Percentiles rank a stretch among this genome's conserved stretches.
Evolutionary conservation across 2,113 vertebrate species (phyloP).

Genomic region (Leucopsar rothschildi): DNA sequence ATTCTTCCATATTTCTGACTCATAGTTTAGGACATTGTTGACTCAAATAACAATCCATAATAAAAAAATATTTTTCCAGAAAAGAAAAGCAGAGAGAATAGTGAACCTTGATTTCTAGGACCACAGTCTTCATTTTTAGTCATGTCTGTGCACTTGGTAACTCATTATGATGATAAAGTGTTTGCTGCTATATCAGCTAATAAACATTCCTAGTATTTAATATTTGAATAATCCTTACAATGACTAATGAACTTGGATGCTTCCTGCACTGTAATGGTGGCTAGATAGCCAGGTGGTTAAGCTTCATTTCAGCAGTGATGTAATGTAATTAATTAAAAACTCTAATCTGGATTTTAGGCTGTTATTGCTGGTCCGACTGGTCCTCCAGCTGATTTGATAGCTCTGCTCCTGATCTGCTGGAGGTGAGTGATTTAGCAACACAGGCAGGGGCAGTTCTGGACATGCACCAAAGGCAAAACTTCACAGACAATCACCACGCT

Average conservation of each 20-base stretch:
- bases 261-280: neutral
- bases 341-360: neutral
- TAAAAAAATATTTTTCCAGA: neutral
- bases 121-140: neutral
- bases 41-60: neutral
- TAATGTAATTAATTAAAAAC: neutral
- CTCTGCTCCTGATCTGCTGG: neutral
- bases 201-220: neutral
- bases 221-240: neutral
- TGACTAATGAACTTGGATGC: neutral
- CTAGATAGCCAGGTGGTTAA: neutral
- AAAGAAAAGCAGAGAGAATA: neutral
- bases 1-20: neutral
- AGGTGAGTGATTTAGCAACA: neutral
- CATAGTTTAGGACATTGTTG: neutral
- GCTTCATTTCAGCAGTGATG: neutral
- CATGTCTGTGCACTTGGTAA: neutral
- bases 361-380: neutral
- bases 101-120: neutral
- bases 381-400: neutral
- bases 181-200: neutral
- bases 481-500: neutral
- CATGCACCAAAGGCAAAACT: neutral
- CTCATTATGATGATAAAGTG: neutral
- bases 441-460: neutral